These are phyloP conservation scores for Drosophila falleni DNA, from an alignment of 2,888 invertebrate genomes.

Conservation along the genomic window DNA sequence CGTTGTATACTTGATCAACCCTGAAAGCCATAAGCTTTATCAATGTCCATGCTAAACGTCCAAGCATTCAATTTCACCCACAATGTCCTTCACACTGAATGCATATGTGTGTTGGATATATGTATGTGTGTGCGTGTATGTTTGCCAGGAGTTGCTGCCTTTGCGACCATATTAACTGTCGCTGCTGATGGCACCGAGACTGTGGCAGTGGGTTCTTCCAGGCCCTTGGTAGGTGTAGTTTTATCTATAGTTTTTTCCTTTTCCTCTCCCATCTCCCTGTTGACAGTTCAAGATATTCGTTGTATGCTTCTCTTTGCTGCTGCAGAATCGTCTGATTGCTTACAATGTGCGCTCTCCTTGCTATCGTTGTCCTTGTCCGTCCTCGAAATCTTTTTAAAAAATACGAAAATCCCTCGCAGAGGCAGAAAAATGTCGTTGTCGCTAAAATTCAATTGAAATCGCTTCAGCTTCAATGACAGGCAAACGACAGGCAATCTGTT, in stretches of 20 bases:
- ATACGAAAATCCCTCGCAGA: constrained; percentile 66
- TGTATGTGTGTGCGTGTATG: constrained; percentile 12
- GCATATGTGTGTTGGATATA: constrained; percentile 23
- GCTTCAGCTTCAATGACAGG: constrained; percentile 74
- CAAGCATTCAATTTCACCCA: constrained; percentile 67
- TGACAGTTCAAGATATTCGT: constrained; percentile 69
- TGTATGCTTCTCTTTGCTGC: constrained; percentile 33
- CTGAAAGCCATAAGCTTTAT: constrained; percentile 5
- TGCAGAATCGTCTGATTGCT: constrained; percentile 59
- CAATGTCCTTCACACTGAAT: constrained; percentile 72
- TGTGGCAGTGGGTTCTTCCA: constrained; percentile 14
- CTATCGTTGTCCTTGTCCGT: constrained; percentile 40
- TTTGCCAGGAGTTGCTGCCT: constrained; percentile 33
- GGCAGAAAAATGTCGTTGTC: constrained; percentile 62
- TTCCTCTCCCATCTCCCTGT: not conserved
- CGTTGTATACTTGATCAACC: constrained; percentile 3
- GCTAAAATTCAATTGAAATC: constrained; percentile 81
- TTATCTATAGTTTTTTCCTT: constrained; percentile 52
- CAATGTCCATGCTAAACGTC: constrained; percentile 39
- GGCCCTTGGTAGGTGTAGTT: constrained; percentile 59
- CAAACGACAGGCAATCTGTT: constrained; percentile 79
- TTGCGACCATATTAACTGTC: constrained; percentile 62
- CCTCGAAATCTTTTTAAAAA: constrained; percentile 42
- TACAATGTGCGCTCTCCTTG: constrained; percentile 55
- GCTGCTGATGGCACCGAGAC: constrained; percentile 26